Evolutionary conservation across 2,113 vertebrate genomes (phyloP), one percentile per base, ranked within the genome.

Genomic region (Pteropus alecto): DNA sequence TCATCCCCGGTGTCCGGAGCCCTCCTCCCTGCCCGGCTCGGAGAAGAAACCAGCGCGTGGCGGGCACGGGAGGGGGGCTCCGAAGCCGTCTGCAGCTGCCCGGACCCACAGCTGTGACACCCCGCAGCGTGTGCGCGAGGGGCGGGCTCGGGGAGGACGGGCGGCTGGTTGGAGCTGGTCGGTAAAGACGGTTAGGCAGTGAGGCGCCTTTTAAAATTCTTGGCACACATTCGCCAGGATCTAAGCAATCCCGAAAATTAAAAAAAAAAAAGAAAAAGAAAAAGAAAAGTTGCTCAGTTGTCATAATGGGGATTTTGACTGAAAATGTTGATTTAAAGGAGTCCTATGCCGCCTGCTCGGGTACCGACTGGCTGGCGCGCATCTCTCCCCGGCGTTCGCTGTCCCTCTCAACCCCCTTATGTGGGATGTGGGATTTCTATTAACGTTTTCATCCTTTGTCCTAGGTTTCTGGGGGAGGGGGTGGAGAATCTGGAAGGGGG

Each of bases 241-340:
- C 96, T 58, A 33, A 92, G 92, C 90, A 93, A 77, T 74, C 96
- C 96, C 95, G 92, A 96, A 74, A 60, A 33, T 65, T 3, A 18
- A 70, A 43, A 30, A 28, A 38, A 38, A 38, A 38, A 38, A 38
- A 38, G 3, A 38, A 38, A 67, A 41, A 24, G 9, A 35, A 76
- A 70, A 54, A 2, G n/a, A 73, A 54, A 2, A 73, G 78, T 85
- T 67, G 15, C 51, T 81, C 12, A 1, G 60, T n/a, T 48, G 12
- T 1, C 70, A 33, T 3, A 24, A 35, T 13, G 3, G 90, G 43
- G 14, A n/a, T 19, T 43, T 60, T 30, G 73, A 90, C 30, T 0
- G 46, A 1, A 35, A 26, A 0, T 0, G 56, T 43, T 30, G 85
- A 68, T 93, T 83, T 94, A 93, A 79, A 61, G 78, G 76, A 28